These are phyloP conservation scores for Macropis europaea DNA, from an alignment of 2,888 invertebrate species.

Conservation along the genomic window DNA sequence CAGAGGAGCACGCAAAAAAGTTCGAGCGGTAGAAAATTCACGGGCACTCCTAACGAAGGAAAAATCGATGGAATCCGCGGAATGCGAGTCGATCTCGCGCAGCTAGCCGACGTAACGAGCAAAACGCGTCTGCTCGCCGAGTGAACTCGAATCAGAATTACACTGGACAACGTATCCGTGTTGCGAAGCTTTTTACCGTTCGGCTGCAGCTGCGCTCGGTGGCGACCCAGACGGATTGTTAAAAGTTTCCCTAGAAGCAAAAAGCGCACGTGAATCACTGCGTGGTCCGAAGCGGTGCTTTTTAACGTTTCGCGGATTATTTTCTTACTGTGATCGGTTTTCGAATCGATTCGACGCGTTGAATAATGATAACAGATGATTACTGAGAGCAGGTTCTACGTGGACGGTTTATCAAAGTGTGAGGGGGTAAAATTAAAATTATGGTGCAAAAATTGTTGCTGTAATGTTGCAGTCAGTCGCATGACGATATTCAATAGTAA, in stretches of 20 bases:
- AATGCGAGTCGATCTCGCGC: constrained; percentile 29
- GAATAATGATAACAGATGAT: too few species aligned
- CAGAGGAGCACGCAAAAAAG: neutral
- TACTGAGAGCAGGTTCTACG: too few species aligned
- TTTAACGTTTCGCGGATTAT: neutral
- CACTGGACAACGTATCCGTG: constrained; percentile 3
- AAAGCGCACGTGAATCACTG: constrained; percentile 11
- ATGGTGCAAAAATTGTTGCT: too few species aligned
- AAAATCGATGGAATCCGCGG: constrained; percentile 49
- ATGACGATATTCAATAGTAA: too few species aligned
- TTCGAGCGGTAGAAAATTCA: neutral
- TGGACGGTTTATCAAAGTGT: too few species aligned
- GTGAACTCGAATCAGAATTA: constrained; percentile 25
- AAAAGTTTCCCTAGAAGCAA: constrained; percentile 22
- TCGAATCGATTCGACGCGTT: too few species aligned
- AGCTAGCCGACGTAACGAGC: constrained; percentile 10
- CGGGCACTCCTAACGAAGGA: constrained; percentile 33
- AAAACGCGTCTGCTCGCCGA: neutral
- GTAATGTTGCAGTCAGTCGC: too few species aligned
- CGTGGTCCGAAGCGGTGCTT: neutral
- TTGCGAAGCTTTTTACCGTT: constrained; percentile 48
- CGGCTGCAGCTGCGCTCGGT: constrained; percentile 17
- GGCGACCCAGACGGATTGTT: constrained; percentile 30
- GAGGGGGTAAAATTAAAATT: too few species aligned
- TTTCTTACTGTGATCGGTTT: too few species aligned